Evolutionary conservation across 2,888 invertebrate species (phyloP), one percentile per base, ranked within the genome.

Genomic region (Odiellus spinosus): DNA sequence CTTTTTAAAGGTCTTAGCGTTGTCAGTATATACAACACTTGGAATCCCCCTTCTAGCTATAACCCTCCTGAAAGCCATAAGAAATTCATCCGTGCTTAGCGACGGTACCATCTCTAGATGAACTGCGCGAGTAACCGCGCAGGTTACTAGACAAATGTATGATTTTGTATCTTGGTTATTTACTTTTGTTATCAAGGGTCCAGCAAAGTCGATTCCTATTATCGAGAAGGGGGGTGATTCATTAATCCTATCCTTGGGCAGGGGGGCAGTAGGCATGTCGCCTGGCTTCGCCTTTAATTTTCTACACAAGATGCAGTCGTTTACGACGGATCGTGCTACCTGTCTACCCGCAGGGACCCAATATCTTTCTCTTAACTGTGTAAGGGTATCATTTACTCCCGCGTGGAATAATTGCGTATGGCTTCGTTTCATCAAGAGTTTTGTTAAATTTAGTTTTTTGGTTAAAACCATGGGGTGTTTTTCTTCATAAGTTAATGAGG

Each of bases 1-100:
- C 1, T 64, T 61, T 2, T 58, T 52, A 52, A 69, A 67, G 49
- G 64, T 64, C 1, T 60, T 59, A 1, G 63, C 64, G 46, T 66
- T 66, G 45, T 68, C 67, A 19, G 57, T 58, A 41, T 58, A 63
- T 2, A 66, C 57, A 4, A 58, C 53, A 11, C 40, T 51, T 1
- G 62, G 62, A 15, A 59, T 49, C 4, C 65, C 61, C 18, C 61
- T 48, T 39, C 62, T 45, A 2, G 59, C 55, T 15, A 62, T 53
- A 44, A 66, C 64, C 40, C 63, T 45, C 26, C 59, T 44, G 10
- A 66, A 46, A 11, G 58, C 56, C 39, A 53, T 47, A 11, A 64
- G 17, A 47, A 65, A 64, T 19, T 50, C 46, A 6, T 53, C 46
- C 0, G 63, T 58, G 3, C 57, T 57, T 10, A 64, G 46, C 8